Conservation (phyloP, 1,140 invertebrate species). For the Leptopilina boulardi region DNA sequence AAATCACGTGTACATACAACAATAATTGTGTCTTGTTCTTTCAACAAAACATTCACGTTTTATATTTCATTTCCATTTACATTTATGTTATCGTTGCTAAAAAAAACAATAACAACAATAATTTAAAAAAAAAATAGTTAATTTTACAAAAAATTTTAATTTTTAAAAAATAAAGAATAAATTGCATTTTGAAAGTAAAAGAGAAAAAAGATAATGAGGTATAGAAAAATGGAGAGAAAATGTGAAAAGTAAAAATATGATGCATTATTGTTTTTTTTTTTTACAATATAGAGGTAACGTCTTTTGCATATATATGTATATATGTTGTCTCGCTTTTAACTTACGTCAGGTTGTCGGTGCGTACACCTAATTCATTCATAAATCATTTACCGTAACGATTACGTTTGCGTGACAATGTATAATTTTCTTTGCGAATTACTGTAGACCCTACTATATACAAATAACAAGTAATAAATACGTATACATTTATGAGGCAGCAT, state of each 20-base stretch:
- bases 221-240: background rate
- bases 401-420: slow-evolving; percentile 39
- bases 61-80: too few species aligned
- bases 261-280: background rate
- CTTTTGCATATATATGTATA: background rate
- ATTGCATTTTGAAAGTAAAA: too few species aligned
- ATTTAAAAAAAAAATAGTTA: background rate
- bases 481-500: slow-evolving; percentile 51
- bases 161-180: too few species aligned
- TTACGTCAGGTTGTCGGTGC: background rate
- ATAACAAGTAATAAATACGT: slow-evolving; percentile 24
- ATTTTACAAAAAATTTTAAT: too few species aligned
- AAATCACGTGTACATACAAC: background rate
- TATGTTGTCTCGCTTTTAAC: background rate
- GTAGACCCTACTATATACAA: background rate
- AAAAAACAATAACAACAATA: background rate
- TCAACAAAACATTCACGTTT: background rate
- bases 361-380: slow-evolving; percentile 42
- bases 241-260: background rate
- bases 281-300: background rate
- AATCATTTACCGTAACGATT: slow-evolving; percentile 41
- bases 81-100: too few species aligned
- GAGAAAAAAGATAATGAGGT: background rate
- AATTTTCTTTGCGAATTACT: slow-evolving; percentile 39
- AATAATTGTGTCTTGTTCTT: background rate